These are phyloP conservation scores for Lordiphosa fenestrarum DNA, from an alignment of 2,888 invertebrate species.

Conservation along the genomic window DNA sequence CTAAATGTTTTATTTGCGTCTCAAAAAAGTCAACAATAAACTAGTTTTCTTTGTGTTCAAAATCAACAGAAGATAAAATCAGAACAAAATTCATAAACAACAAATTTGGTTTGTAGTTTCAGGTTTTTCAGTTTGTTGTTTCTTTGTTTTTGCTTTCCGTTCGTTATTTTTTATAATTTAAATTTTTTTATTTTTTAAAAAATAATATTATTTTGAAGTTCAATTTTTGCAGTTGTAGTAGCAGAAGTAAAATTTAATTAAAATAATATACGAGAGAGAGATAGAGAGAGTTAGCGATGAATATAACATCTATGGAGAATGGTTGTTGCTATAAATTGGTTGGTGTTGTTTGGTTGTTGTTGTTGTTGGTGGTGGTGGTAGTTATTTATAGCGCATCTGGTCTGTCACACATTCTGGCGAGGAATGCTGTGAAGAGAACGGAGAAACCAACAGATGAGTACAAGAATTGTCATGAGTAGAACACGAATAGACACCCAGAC, in stretches of 20 bases:
- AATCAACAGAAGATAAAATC: slow-evolving; percentile 10
- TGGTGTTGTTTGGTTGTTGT: slow-evolving; percentile 54
- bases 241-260: slow-evolving; percentile 79
- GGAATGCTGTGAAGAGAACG: slow-evolving; percentile 86
- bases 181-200: slow-evolving; percentile 76
- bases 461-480: neutral
- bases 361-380: slow-evolving; percentile 57
- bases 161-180: slow-evolving; percentile 76
- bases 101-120: slow-evolving; percentile 51
- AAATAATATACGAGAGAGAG: slow-evolving; percentile 79
- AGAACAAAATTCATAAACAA: slow-evolving; percentile 37
- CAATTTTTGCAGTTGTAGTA: slow-evolving; percentile 78
- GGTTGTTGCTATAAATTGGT: slow-evolving; percentile 77
- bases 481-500: slow-evolving; percentile 7
- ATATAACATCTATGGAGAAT: slow-evolving; percentile 80
- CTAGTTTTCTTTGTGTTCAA: slow-evolving; percentile 13
- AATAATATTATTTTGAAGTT: slow-evolving; percentile 77
- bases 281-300: slow-evolving; percentile 79
- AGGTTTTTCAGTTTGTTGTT: slow-evolving; percentile 52
- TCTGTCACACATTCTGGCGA: slow-evolving; percentile 91
- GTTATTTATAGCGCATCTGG: slow-evolving; percentile 77
- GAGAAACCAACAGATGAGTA: neutral
- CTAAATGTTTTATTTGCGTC: slow-evolving; percentile 58
- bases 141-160: slow-evolving; percentile 50
- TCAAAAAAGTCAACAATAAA: slow-evolving; percentile 37